phyloP scores from a whole-genome alignment of 1,140 invertebrate species.

The Drosophila busckii region DNA sequence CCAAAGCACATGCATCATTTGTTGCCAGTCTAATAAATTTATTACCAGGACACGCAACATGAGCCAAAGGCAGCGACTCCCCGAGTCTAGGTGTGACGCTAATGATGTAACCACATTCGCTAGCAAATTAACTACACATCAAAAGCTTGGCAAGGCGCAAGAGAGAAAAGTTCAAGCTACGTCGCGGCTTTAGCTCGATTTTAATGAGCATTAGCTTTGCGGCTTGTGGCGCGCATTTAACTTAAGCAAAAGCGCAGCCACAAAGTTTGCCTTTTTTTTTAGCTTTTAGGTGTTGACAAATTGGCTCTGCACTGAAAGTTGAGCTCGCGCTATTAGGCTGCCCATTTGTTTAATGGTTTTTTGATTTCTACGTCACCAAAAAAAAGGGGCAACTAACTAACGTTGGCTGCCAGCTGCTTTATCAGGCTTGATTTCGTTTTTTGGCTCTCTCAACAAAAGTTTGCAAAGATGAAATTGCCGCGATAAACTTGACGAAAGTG shows the following conservation, averaged over 20 bases:
- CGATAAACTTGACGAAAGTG: slow-evolving; percentile 74
- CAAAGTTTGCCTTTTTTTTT: slow-evolving; percentile 1
- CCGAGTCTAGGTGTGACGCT: too few relatives aligned
- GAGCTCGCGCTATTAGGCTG: slow-evolving; percentile 40
- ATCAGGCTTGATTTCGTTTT: slow-evolving; percentile 5
- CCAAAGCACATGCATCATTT: slow-evolving; percentile 61
- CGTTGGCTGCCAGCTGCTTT: slow-evolving; percentile 9
- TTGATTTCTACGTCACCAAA: slow-evolving; percentile 42
- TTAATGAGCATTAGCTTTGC: slow-evolving; percentile 63
- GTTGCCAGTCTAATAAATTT: slow-evolving; percentile 68
- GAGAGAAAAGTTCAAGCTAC: slow-evolving; percentile 2
- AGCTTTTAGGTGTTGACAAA: slow-evolving; percentile 55
- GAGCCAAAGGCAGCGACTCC: too few relatives aligned
- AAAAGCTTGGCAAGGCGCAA: slow-evolving; percentile 24
- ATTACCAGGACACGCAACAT: slow-evolving; percentile 46
- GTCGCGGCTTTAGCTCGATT: slow-evolving; percentile 33
- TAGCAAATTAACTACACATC: slow-evolving; percentile 69
- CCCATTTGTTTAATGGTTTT: slow-evolving; percentile 67
- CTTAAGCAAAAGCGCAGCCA: background rate
- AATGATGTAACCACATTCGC: slow-evolving; percentile 75
- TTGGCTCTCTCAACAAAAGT: too few relatives aligned
- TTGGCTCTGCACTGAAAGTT: slow-evolving; percentile 45
- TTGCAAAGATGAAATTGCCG: slow-evolving; percentile 63
- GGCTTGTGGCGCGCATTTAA: slow-evolving; percentile 19
- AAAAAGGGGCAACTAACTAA: slow-evolving; percentile 21